These are phyloP conservation scores for Macropodus opercularis DNA, from an alignment of 2,797 vertebrate species.

Conservation along the genomic window DNA sequence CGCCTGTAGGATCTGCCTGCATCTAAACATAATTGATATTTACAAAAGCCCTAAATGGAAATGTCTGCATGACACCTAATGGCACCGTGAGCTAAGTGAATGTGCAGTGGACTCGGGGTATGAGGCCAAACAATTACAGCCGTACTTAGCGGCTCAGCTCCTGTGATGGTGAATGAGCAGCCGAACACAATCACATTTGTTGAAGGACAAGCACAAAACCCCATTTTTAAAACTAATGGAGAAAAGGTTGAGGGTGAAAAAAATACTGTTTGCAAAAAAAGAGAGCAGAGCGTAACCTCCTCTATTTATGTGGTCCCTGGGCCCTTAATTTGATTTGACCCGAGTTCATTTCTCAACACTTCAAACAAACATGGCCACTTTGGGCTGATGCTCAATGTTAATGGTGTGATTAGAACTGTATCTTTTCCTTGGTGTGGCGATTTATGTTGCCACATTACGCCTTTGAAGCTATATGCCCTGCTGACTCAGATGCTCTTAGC, in stretches of 20 bases:
- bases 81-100: conserved; percentile 64
- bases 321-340: conserved; percentile 73
- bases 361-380: conserved; percentile 75
- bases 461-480: conserved; percentile 76
- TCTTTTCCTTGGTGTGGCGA: conserved; percentile 74
- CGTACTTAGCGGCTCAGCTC: conserved; percentile 36
- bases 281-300: conserved; percentile 16
- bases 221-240: conserved; percentile 31
- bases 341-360: conserved; percentile 67
- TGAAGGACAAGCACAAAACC: conserved; percentile 40
- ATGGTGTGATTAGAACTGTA: conserved; percentile 78
- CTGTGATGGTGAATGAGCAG: conserved; percentile 14
- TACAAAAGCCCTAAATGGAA: conserved; percentile 65
- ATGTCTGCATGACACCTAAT: conserved; percentile 68
- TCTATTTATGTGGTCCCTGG: conserved; percentile 40
- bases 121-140: conserved; percentile 69
- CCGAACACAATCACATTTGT: conserved; percentile 17
- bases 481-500: conserved; percentile 79
- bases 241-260: conserved; percentile 21
- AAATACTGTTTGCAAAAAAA: conserved; percentile 37
- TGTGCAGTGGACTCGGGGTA: conserved; percentile 49
- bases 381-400: conserved; percentile 75
- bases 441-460: conserved; percentile 80
- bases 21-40: conserved; percentile 64
- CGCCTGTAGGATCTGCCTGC: conserved; percentile 40